These are phyloP conservation scores for Sclerurus mexicanus DNA, from an alignment of 2,113 vertebrate genomes.

Conservation along the genomic window DNA sequence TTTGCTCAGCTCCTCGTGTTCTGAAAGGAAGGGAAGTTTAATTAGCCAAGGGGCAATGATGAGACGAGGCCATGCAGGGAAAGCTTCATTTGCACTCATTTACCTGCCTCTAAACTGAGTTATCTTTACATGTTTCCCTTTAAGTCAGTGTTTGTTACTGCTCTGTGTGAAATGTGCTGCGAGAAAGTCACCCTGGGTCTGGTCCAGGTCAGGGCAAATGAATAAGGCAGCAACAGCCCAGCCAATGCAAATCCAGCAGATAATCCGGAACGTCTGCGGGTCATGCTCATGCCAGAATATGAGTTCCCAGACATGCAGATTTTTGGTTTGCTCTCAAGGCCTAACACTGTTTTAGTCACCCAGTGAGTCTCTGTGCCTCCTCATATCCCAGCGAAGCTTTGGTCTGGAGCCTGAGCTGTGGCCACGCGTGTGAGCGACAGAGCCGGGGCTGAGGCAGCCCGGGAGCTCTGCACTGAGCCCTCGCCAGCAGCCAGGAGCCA, in stretches of 20 bases:
- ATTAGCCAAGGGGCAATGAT: not conserved
- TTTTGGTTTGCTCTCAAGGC: not conserved
- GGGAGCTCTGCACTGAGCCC: not conserved
- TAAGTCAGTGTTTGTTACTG: not conserved
- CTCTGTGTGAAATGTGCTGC: not conserved
- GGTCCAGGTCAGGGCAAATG: conserved; percentile 24
- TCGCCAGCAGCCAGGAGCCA: not conserved
- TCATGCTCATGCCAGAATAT: not conserved
- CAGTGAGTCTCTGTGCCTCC: not conserved
- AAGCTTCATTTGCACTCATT: not conserved
- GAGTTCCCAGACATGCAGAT: conserved; percentile 60
- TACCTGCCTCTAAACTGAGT: not conserved
- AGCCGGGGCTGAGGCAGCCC: not conserved
- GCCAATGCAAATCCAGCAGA: conserved; percentile 47
- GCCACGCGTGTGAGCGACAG: not conserved
- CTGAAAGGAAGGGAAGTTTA: conserved; percentile 56
- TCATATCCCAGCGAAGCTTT: not conserved
- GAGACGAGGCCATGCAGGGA: not conserved
- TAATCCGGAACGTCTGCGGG: not conserved
- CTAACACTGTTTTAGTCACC: not conserved
- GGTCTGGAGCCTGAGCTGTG: not conserved
- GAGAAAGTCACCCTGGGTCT: not conserved
- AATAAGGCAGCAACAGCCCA: not conserved
- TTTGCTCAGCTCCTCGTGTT: conserved; percentile 60
- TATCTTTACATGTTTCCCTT: not conserved